These are phyloP conservation scores for Limnephilus marmoratus DNA, from an alignment of 2,888 invertebrate genomes.

Conservation along the genomic window DNA sequence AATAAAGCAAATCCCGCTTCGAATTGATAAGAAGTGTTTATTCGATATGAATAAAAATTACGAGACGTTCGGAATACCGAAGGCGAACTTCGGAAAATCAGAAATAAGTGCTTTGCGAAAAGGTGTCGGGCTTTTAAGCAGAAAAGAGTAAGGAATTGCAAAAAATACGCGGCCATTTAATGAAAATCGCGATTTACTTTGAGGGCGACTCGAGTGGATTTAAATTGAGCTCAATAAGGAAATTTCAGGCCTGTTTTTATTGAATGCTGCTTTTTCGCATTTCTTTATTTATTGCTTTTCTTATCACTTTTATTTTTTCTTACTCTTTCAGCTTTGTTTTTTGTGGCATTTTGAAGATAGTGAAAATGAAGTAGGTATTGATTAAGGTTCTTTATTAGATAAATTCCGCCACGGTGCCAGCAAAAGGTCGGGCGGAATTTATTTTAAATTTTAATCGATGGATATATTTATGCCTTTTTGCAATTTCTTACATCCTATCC, in stretches of 20 bases:
- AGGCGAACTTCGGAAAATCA: neutral
- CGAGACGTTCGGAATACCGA: neutral
- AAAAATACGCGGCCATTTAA: conserved; percentile 2
- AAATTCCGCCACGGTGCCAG: neutral
- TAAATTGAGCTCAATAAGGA: conserved; percentile 2
- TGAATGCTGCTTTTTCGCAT: neutral
- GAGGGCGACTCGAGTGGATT: conserved; percentile 2
- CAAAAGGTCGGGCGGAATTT: neutral
- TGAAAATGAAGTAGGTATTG: neutral
- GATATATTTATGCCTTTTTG: neutral
- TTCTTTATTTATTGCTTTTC: neutral
- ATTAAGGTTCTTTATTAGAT: neutral
- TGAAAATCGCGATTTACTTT: neutral
- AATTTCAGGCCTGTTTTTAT: neutral
- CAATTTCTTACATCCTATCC: neutral
- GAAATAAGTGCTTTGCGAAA: neutral
- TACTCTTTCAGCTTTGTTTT: neutral
- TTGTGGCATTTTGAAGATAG: neutral
- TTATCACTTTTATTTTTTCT: neutral
- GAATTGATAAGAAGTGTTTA: conserved; percentile 2
- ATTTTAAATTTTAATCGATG: neutral
- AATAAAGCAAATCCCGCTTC: neutral
- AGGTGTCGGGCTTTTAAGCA: neutral
- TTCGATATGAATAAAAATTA: conserved; percentile 2
- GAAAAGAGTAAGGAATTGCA: neutral